Conservation (phyloP, 2,888 invertebrate genomes). For the Andrena marginata region DNA sequence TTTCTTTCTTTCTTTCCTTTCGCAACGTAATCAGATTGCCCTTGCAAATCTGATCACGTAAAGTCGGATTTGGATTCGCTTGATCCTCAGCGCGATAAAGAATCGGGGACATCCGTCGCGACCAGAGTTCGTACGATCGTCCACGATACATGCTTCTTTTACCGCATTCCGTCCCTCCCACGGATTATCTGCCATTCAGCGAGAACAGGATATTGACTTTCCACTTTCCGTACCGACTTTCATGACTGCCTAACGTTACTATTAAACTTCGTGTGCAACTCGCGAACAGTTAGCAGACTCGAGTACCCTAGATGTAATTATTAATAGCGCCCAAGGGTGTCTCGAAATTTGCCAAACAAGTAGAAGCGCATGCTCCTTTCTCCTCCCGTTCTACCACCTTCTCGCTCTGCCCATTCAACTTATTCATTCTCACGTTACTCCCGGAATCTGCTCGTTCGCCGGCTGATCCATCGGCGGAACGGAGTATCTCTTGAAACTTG, state of each 20-base stretch:
- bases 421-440: not conserved
- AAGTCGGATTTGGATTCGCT: slow-evolving; percentile 52
- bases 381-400: not conserved
- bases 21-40: slow-evolving; percentile 53
- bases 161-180: not conserved
- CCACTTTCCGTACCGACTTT: slow-evolving; percentile 15
- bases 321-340: slow-evolving; percentile 58
- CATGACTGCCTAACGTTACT: slow-evolving; percentile 7
- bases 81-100: too few relatives aligned
- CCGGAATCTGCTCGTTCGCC: not conserved
- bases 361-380: not conserved
- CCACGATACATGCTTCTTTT: not conserved
- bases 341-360: slow-evolving; percentile 46
- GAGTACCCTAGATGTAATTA: slow-evolving; percentile 57
- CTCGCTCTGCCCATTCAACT: not conserved
- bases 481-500: too few relatives aligned
- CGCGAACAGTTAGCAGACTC: slow-evolving; percentile 54
- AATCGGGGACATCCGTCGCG: not conserved
- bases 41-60: slow-evolving; percentile 34
- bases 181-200: not conserved
- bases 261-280: slow-evolving; percentile 42
- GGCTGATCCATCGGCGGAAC: not conserved
- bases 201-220: slow-evolving; percentile 33
- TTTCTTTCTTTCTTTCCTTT: too few relatives aligned
- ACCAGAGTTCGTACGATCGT: too few relatives aligned